Base-by-base conservation (phyloP, 1,140 invertebrate species). In the Hyposmocoma kahamanoa region DNA sequence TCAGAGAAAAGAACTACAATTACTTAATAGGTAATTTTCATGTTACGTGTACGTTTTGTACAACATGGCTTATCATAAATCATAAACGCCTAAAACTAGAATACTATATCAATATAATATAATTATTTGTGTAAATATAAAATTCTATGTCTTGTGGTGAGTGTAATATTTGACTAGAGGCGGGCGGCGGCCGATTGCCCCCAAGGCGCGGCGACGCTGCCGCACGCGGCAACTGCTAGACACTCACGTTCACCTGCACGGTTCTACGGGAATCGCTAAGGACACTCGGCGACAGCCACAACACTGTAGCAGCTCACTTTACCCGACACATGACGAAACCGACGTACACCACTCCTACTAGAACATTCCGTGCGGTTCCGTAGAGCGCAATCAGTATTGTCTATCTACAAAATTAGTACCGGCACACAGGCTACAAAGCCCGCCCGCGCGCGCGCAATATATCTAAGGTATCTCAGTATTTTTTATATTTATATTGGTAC, bases 401-500 rank as follows among this genome's bases (percentile, higher is more conserved):
- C n/a, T n/a, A n/a, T n/a, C n/a, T n/a, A n/a, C n/a, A n/a, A n/a
- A n/a, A n/a, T n/a, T n/a, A n/a, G n/a, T n/a, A n/a, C n/a, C n/a
- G 2, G 11, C 2, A 17, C 17, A 13, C 17, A 22, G 55, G 63
- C 55, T 47, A 47, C 52, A 50, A 49, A 50, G 54, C 63, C 65
- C 72, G 74, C 76, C 69, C 69, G 67, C 71, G 67, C 72, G 74
- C 74, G 76, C 70, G 63, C 66, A 67, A 77, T 82, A 72, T 70
- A 79, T 74, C 79, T 84, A 84, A 83, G 66, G 72, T 82, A 77
- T 82, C 68, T 77, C 68, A 70, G 69, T 80, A 73, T 75, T 45
- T 73, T 77, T 78, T 80, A 80, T 76, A 79, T 86, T 88, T 88
- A 88, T 88, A 89, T 89, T 90, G 89, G 89, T 90, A 90, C 88